Conservation (phyloP, 1,140 invertebrate genomes). For the Drosophila jambulina region DNA sequence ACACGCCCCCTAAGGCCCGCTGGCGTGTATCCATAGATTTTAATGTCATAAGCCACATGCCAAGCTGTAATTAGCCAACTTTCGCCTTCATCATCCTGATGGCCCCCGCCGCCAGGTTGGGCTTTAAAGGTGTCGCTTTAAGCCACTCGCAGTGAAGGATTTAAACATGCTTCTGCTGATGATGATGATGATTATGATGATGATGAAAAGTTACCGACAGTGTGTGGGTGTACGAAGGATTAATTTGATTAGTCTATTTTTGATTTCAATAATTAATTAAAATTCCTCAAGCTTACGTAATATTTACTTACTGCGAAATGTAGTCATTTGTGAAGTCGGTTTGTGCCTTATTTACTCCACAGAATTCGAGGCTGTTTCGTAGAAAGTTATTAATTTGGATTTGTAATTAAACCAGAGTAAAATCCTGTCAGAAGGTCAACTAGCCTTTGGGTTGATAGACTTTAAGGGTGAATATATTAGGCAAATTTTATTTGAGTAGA, state of each 20-base stretch:
- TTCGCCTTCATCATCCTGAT: slow-evolving; percentile 35
- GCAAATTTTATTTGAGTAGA: background rate
- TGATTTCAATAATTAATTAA: background rate
- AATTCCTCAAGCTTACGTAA: background rate
- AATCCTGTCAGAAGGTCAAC: background rate
- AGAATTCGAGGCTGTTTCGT: background rate
- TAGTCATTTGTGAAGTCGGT: background rate
- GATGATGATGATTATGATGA: background rate
- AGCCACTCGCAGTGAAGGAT: slow-evolving; percentile 12
- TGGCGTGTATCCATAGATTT: slow-evolving; percentile 53
- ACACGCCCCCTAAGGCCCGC: slow-evolving; percentile 21
- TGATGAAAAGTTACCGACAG: slow-evolving; percentile 6
- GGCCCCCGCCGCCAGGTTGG: slow-evolving; percentile 8
- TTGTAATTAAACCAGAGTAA: background rate
- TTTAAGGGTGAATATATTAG: background rate
- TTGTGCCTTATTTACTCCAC: background rate
- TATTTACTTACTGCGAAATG: slow-evolving; percentile 1
- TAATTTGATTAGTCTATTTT: slow-evolving; percentile 33
- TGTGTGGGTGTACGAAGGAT: slow-evolving; percentile 9
- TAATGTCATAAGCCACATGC: slow-evolving; percentile 76
- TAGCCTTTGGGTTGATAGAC: background rate
- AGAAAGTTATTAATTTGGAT: slow-evolving; percentile 4
- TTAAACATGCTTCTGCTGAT: background rate
- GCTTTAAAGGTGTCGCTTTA: slow-evolving; percentile 46
- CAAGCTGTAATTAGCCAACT: slow-evolving; percentile 69